Evolutionary conservation across 2,888 invertebrate species (phyloP), one percentile per base, ranked within the genome.

Genomic region (Tolmerus cingulatus): DNA sequence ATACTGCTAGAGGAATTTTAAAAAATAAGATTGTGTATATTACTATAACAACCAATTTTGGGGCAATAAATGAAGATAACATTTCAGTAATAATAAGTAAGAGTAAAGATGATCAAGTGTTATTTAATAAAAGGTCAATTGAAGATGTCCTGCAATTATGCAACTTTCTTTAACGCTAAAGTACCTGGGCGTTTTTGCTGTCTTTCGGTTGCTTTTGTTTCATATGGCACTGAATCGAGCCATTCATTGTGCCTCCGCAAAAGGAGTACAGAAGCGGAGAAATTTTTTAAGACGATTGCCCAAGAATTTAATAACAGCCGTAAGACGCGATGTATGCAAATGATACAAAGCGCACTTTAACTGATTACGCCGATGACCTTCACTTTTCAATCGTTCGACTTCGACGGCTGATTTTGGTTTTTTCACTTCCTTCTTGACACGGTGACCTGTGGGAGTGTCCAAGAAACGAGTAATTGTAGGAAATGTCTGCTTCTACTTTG

Each of bases 231-330:
- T 19, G 27, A 16, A 76, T 76, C 12, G 76, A 2, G 1, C 55
- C n/a, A 82, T 82, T 82, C n/a, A 82, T 82, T 82, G 82, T 66
- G 66, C 43, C 43, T 14, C 43, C 57, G 57, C 34, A 37, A 34
- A 82, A n/a, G n/a, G n/a, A n/a, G n/a, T n/a, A n/a, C n/a, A n/a
- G 57, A 57, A 57, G 23, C 57, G 66, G 82, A 82, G 82, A 66
- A 82, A 82, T 82, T 82, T 57, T 16, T 82, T 57, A 82, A 82
- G 57, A 51, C 23, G 82, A 66, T 82, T 82, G 40, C 82, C 57
- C 30, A 82, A 82, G 82, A 66, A 82, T 57, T 82, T 82, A 82
- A 57, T 82, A 82, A 82, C 34, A 82, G 34, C 40, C 34, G 34
- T 16, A 57, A 9, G 34, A 23, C 7, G 7, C n/a, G 16, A 14